Evolutionary conservation across 2,113 vertebrate genomes (phyloP), one percentile per base, ranked within the genome.

Genomic region (Mesocricetus auratus): DNA sequence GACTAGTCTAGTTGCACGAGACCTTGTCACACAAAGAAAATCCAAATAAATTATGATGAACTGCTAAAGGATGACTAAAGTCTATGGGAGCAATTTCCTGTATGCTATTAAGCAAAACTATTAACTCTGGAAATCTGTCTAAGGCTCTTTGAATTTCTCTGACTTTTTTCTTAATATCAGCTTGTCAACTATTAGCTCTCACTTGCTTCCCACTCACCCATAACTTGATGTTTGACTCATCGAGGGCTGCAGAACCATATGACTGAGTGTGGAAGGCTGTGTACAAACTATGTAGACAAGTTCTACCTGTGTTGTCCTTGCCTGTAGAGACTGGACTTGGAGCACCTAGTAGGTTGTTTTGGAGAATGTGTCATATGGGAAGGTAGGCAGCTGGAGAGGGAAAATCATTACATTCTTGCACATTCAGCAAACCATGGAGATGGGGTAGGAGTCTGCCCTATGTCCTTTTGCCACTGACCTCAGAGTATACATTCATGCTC

Each of bases 141-240:
- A 8, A 36, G 53, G 9, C 42, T 89, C 56, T 89, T 71, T 50
- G 68, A 42, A 88, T 86, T 86, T 75, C 91, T 90, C 50, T 42
- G 21, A 83, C 74, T 73, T 47, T 58, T 91, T 39, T 66, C 83
- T 92, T 78, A 29, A 74, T 86, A 78, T 97, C 74, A 81, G 47
- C 56, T 93, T 94, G 81, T 93, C 86, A 92, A 42, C 62, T 94
- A 96, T 74, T 93, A 96, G 58, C 50, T 95, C 66, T 95, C 71
- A 74, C 53, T 94, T 96, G 53, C 88, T 89, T 94, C 90, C 88
- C 74, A 95, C 92, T 96, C 86, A 60, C 60, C 86, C 92, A 89
- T 90, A 90, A 95, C 87, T 93, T 94, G 15, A 86, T 82, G 45
- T 79, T 90, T 47, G 90, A 86, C 93, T 92, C 11, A 21, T 89